Evolutionary conservation across 2,797 vertebrate genomes (phyloP).

Genomic region (Coccyzus lansbergi): DNA sequence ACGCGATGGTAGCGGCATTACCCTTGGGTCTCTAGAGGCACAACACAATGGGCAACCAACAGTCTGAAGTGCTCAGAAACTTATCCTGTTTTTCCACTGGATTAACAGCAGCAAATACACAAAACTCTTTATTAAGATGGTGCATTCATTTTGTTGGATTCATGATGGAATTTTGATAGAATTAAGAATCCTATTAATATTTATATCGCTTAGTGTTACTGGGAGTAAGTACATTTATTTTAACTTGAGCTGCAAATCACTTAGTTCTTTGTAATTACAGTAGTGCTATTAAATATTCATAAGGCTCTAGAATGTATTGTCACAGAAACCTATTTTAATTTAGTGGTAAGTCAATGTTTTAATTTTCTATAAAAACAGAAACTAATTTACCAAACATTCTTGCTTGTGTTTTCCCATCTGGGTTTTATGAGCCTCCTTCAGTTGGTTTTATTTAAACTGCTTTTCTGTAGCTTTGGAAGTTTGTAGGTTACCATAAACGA

Average conservation of each 20-base stretch:
- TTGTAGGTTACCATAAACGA: background rate
- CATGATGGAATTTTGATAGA: conserved; percentile 29
- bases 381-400: conserved; percentile 16
- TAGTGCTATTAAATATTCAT: conserved; percentile 53
- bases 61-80: conserved; percentile 1
- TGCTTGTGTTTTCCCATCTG: conserved; percentile 10
- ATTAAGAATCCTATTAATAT: conserved; percentile 60
- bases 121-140: background rate
- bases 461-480: background rate
- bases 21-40: background rate
- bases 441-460: background rate
- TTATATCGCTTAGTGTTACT: conserved; percentile 34
- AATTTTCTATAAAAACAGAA: conserved; percentile 46
- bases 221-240: conserved; percentile 47
- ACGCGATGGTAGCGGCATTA: background rate
- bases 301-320: conserved; percentile 27
- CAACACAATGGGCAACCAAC: background rate
- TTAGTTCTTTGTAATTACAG: conserved; percentile 59
- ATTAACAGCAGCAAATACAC: background rate
- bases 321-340: conserved; percentile 52
- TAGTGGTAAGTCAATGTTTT: conserved; percentile 55
- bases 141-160: conserved; percentile 22
- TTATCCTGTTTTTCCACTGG: background rate
- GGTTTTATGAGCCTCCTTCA: background rate
- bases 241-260: conserved; percentile 41